These are phyloP conservation scores for Erebia palarica DNA, from an alignment of 2,888 invertebrate genomes.

Conservation along the genomic window DNA sequence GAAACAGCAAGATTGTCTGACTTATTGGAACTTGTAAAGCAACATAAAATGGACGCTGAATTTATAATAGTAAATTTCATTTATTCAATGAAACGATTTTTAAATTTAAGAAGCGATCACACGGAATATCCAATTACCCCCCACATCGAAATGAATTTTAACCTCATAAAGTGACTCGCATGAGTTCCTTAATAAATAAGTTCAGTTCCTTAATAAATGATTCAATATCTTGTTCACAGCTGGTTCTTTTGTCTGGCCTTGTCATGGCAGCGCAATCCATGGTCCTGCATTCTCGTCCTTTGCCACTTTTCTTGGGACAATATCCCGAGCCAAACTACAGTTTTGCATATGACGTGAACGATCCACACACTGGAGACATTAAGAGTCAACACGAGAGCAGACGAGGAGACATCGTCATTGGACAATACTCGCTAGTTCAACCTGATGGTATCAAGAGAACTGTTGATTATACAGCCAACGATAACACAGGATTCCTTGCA, in stretches of 20 bases:
- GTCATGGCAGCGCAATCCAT: slow-evolving; percentile 63
- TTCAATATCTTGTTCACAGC: slow-evolving; percentile 31
- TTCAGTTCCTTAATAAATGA: slow-evolving; percentile 14
- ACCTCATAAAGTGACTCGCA: slow-evolving; percentile 7
- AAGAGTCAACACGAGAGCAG: slow-evolving; percentile 80
- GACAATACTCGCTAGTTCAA: slow-evolving; percentile 79
- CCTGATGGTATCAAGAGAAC: slow-evolving; percentile 80
- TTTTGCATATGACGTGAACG: slow-evolving; percentile 81
- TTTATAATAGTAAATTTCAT: slow-evolving; percentile 18
- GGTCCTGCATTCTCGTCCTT: slow-evolving; percentile 57
- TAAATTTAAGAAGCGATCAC: slow-evolving; percentile 21
- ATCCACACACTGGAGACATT: slow-evolving; percentile 77
- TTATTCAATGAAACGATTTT: slow-evolving; percentile 21
- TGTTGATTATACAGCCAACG: slow-evolving; percentile 81
- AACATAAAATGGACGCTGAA: slow-evolving; percentile 12
- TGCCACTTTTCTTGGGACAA: slow-evolving; percentile 43
- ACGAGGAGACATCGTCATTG: slow-evolving; percentile 76
- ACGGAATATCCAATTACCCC: slow-evolving; percentile 25
- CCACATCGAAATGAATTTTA: slow-evolving; percentile 18
- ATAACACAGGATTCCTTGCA: slow-evolving; percentile 78
- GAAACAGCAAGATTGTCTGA: neutral
- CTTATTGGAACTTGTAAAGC: neutral
- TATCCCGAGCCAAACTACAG: slow-evolving; percentile 61
- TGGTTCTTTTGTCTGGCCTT: slow-evolving; percentile 48
- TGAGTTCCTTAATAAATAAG: slow-evolving; percentile 12